Conservation (phyloP, 2,113 vertebrate species). For the Oreotrochilus melanogaster region DNA sequence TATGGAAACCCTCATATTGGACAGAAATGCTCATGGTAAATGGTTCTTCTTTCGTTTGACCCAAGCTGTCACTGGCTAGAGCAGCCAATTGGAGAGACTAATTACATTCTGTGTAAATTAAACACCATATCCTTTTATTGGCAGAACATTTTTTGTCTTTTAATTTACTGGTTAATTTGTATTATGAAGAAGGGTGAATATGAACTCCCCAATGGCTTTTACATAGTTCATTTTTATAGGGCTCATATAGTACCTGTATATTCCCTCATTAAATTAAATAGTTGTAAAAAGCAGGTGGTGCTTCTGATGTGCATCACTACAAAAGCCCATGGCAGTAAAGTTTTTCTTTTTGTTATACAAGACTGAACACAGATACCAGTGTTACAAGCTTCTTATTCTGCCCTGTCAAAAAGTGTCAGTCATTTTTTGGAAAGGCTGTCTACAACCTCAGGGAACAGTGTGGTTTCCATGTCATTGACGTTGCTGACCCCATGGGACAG, state of each 20-base stretch:
- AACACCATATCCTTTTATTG: neutral
- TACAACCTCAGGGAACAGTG: neutral
- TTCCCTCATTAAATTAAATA: neutral
- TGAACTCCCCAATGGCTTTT: neutral
- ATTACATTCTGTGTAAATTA: neutral
- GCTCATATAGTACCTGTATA: neutral
- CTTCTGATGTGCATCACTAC: neutral
- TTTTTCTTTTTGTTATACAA: neutral
- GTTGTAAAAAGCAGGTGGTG: neutral
- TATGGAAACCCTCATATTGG: neutral
- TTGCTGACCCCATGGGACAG: neutral
- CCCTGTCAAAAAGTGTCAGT: neutral
- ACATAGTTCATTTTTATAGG: neutral
- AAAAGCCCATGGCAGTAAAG: neutral
- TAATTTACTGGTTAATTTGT: neutral
- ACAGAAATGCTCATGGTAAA: neutral
- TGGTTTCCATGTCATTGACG: fast-evolving
- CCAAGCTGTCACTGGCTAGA: neutral
- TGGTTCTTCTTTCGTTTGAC: constrained; percentile 3
- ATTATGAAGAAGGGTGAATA: neutral
- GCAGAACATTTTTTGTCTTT: neutral
- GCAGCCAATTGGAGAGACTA: neutral
- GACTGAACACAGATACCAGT: neutral
- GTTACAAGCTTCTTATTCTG: neutral
- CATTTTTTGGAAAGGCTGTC: neutral